Evolutionary conservation across 2,888 invertebrate genomes (phyloP).

Genomic region (Nomada lathburiana): DNA sequence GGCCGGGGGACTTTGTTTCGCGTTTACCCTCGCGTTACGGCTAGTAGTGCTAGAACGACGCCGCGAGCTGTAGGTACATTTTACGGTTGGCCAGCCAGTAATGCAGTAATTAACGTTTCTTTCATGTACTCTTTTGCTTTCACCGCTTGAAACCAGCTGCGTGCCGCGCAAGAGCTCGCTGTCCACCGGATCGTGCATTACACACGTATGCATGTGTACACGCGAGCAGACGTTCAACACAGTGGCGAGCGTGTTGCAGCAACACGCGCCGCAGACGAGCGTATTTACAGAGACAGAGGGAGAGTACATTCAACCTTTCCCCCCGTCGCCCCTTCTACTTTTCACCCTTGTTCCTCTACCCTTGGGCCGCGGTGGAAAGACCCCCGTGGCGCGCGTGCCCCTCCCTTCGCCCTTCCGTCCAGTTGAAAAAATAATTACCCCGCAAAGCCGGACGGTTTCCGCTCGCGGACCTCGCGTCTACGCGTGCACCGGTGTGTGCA

Average conservation of each 20-base stretch:
- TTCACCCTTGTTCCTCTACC: slow-evolving; percentile 56
- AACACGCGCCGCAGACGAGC: slow-evolving; percentile 5
- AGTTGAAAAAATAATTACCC: slow-evolving; percentile 73
- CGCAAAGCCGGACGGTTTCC: slow-evolving; percentile 63
- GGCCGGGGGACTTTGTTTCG: slow-evolving; percentile 54
- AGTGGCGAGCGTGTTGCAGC: neutral
- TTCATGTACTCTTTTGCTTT: slow-evolving; percentile 75
- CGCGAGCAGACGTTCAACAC: neutral
- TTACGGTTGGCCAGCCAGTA: slow-evolving; percentile 75
- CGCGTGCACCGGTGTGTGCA: neutral
- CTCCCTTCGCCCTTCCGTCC: slow-evolving; percentile 47
- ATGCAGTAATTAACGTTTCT: slow-evolving; percentile 80
- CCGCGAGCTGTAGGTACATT: slow-evolving; percentile 70
- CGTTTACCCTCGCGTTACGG: slow-evolving; percentile 51
- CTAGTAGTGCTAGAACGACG: slow-evolving; percentile 51
- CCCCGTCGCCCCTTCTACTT: slow-evolving; percentile 44
- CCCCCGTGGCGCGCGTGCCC: slow-evolving; percentile 46
- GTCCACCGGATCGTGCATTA: slow-evolving; percentile 40
- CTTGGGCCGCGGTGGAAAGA: slow-evolving; percentile 35
- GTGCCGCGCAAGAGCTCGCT: slow-evolving; percentile 44
- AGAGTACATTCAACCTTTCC: slow-evolving; percentile 63
- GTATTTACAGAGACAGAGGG: slow-evolving; percentile 48
- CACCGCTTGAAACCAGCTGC: slow-evolving; percentile 71
- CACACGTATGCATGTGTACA: neutral
- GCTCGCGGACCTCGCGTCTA: slow-evolving; percentile 31